Conservation (phyloP, 2,797 vertebrate genomes). For the Sebastes diaconus region DNA sequence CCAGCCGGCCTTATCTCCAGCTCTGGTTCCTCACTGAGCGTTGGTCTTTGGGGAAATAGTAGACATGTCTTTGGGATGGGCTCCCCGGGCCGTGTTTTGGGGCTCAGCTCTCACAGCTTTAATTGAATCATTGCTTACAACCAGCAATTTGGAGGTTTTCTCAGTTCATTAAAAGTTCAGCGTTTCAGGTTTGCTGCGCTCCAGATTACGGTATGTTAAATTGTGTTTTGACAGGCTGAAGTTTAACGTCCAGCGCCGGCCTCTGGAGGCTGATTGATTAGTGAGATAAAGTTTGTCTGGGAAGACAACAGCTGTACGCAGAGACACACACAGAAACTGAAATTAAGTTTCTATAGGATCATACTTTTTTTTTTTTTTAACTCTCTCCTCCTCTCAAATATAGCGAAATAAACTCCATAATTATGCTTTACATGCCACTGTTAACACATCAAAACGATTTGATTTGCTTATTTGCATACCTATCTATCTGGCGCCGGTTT, state of each 20-base stretch:
- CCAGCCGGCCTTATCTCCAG: conserved; percentile 68
- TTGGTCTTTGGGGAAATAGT: conserved; percentile 40
- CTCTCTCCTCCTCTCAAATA: conserved; percentile 15
- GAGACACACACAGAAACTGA: conserved; percentile 40
- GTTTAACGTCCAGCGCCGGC: conserved; percentile 67
- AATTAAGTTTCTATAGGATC: conserved; percentile 7
- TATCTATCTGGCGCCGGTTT: background rate
- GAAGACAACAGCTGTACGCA: conserved; percentile 62
- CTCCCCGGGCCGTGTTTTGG: conserved; percentile 45
- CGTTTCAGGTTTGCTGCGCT: conserved; percentile 65
- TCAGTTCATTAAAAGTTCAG: conserved; percentile 81
- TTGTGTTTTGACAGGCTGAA: conserved; percentile 78
- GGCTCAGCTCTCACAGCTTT: conserved; percentile 59
- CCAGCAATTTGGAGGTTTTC: conserved; percentile 64
- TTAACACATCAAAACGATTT: conserved; percentile 13
- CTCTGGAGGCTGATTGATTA: conserved; percentile 75
- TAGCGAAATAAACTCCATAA: background rate
- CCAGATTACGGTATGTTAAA: conserved; percentile 70
- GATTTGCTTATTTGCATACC: background rate
- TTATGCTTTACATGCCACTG: background rate
- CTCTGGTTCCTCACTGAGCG: conserved; percentile 50
- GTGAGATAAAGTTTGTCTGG: conserved; percentile 65
- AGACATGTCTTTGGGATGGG: conserved; percentile 38
- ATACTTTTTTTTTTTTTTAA: background rate
- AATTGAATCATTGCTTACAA: conserved; percentile 79